Evolutionary conservation across 1,140 invertebrate genomes (phyloP).

Genomic region (Elymnias hypermnestra): DNA sequence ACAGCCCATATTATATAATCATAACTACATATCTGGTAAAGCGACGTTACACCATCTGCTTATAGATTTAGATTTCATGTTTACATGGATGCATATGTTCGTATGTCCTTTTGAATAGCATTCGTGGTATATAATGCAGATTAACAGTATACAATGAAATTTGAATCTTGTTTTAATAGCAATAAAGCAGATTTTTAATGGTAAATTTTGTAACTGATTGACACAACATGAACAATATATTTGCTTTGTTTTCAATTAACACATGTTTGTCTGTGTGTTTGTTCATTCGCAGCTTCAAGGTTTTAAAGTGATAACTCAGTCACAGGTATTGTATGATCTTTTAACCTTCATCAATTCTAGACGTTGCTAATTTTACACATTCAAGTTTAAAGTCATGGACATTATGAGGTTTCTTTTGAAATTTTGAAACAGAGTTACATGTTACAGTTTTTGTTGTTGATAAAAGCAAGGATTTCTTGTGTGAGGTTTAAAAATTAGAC

Average conservation of each 20-base stretch:
- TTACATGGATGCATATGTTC: neutral
- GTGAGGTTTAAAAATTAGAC: too few species aligned
- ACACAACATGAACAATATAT: slow-evolving; percentile 5
- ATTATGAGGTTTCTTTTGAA: too few species aligned
- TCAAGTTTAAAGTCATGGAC: slow-evolving; percentile 17
- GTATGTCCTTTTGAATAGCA: neutral
- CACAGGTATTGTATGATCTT: slow-evolving; percentile 16
- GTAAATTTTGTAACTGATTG: neutral
- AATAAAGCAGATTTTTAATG: neutral
- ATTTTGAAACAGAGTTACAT: too few species aligned
- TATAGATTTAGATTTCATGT: neutral
- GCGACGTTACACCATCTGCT: neutral
- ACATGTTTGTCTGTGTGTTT: slow-evolving; percentile 21
- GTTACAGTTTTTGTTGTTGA: too few species aligned
- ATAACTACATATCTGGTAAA: neutral
- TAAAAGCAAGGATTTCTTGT: too few species aligned
- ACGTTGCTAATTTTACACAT: slow-evolving; percentile 3
- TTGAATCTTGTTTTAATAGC: neutral
- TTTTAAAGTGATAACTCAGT: slow-evolving; percentile 25
- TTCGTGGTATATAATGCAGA: neutral
- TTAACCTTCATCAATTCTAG: slow-evolving; percentile 4
- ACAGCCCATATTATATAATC: neutral
- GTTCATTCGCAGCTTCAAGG: slow-evolving; percentile 20
- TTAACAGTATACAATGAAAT: neutral
- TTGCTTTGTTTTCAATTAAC: slow-evolving; percentile 21